Evolutionary conservation across 2,113 vertebrate species (phyloP).

Genomic region (Colius striatus): DNA sequence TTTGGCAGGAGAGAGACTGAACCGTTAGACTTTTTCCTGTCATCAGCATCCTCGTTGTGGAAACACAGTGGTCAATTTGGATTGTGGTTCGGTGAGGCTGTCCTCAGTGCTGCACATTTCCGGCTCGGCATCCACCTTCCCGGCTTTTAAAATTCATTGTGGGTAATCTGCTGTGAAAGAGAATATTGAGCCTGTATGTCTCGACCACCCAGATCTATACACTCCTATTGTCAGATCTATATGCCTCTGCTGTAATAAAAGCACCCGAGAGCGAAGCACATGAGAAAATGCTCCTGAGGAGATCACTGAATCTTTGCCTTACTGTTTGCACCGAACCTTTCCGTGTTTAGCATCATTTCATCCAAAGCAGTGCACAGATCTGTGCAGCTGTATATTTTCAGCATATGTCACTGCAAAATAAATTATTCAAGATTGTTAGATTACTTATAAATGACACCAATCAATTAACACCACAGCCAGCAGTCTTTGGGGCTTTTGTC

Average conservation of each 20-base stretch:
- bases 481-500: constrained; percentile 54
- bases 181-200: not conserved
- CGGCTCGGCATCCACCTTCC: not conserved
- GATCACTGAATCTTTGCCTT: constrained; percentile 41
- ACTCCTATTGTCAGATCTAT: not conserved
- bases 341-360: not conserved
- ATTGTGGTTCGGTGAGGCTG: not conserved
- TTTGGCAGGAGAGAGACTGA: not conserved
- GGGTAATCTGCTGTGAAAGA: not conserved
- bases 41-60: not conserved
- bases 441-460: constrained; percentile 72
- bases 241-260: not conserved
- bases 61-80: not conserved
- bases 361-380: constrained; percentile 11
- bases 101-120: not conserved
- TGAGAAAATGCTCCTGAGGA: not conserved
- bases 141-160: not conserved
- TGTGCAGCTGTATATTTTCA: constrained; percentile 63
- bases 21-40: not conserved
- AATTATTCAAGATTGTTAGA: constrained; percentile 75
- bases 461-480: constrained; percentile 58
- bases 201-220: constrained; percentile 16
- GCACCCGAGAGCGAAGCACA: not conserved
- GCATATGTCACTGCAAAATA: constrained; percentile 68
- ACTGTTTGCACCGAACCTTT: not conserved